Evolutionary conservation across 2,888 invertebrate species (phyloP).

Genomic region (Drosophila helvetica): DNA sequence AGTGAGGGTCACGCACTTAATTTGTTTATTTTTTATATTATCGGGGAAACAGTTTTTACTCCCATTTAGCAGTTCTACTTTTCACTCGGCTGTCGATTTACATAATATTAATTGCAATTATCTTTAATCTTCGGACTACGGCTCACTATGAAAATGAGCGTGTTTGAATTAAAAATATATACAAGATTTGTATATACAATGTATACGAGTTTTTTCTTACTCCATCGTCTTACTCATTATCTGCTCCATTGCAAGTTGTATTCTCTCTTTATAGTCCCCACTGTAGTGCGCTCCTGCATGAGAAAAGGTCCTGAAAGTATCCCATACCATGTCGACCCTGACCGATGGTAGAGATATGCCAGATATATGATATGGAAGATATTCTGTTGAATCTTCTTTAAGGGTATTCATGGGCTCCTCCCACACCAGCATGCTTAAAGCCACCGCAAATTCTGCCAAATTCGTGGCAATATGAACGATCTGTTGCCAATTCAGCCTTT

Average conservation of each 20-base stretch:
- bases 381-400: too few species aligned
- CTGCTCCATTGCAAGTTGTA: too few species aligned
- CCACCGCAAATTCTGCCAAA: neutral
- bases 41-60: neutral
- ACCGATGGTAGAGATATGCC: neutral
- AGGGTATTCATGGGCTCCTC: too few species aligned
- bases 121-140: conserved; percentile 42
- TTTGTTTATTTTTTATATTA: conserved; percentile 18
- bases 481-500: too few species aligned
- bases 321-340: too few species aligned
- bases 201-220: too few species aligned
- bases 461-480: neutral
- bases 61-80: conserved; percentile 31
- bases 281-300: too few species aligned
- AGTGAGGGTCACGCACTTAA: conserved; percentile 14
- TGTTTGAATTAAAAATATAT: conserved; percentile 18
- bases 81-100: conserved; percentile 38
- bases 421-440: too few species aligned
- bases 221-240: too few species aligned
- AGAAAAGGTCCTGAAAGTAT: too few species aligned
- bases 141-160: neutral
- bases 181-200: conserved; percentile 13
- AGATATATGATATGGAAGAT: too few species aligned
- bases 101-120: conserved; percentile 69
- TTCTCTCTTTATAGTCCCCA: neutral